Evolutionary conservation across 2,888 invertebrate species (phyloP), one percentile per base, ranked within the genome.

Genomic region (Agrochola litura): DNA sequence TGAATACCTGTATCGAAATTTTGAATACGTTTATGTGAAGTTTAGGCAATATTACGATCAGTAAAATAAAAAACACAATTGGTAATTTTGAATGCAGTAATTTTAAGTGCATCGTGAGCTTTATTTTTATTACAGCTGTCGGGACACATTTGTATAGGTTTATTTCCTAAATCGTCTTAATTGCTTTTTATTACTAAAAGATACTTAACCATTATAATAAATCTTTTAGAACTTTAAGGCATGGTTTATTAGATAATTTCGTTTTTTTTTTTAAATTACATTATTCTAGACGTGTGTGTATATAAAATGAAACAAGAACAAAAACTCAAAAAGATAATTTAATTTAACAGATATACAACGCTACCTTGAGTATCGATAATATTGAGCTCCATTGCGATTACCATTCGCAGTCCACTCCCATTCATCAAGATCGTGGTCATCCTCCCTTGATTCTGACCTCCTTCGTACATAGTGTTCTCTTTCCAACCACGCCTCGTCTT

Each of bases 321-420:
- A 69, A 86, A 87, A 88, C 79, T 87, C 86, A 85, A 85, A 87
- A 89, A 87, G 81, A 79, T 84, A 76, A 76, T 89, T 91, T 91
- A 90, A 89, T 91, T 92, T 88, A 89, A 91, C 87, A 89, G 83
- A 90, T 86, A 90, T 91, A 89, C 84, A 90, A 86, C 85, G 90
- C 90, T 96, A 95, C 93, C 95, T 95, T 87, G 92, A 90, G 87
- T 95, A 95, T 84, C 95, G 94, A 89, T 92, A 94, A 88, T 93
- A 90, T 93, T 96, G 95, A 94, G 95, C 94, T 84, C 95, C 96
- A 77, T 90, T 92, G 77, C 91, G 90, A 81, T 67, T 83, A 10
- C 90, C 91, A 70, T 89, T 92, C 58, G 90, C 86, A 5, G 93
- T 96, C 94, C 94, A 95, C 83, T 97, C 96, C 97, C 97, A 97